Evolutionary conservation across 1,140 invertebrate genomes (phyloP).

Genomic region (Anoplolepis gracilipes): DNA sequence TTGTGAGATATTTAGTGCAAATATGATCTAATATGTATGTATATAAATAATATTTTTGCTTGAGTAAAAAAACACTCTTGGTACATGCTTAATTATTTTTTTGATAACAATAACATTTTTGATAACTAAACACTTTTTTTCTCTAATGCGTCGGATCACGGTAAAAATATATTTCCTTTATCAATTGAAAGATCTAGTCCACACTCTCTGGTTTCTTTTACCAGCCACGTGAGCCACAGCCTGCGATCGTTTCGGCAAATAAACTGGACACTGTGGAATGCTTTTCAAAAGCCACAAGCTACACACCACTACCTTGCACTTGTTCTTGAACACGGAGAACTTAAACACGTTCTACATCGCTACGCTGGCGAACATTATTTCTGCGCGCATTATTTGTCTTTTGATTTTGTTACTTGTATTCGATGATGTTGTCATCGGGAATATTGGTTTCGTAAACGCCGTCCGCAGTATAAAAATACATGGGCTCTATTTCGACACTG

Average conservation of each 20-base stretch:
- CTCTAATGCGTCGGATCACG: no score
- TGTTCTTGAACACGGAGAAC: not conserved
- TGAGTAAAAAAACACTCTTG: not conserved
- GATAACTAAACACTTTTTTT: not conserved
- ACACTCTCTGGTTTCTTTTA: not conserved
- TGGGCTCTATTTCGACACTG: slow-evolving; percentile 18
- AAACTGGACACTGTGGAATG: not conserved
- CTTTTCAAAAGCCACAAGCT: not conserved
- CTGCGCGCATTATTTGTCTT: not conserved
- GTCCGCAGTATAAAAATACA: slow-evolving; percentile 23
- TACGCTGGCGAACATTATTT: slow-evolving; percentile 5
- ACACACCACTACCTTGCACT: not conserved
- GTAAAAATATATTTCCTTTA: not conserved
- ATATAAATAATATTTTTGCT: not conserved
- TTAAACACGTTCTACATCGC: slow-evolving; percentile 14
- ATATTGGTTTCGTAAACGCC: slow-evolving; percentile 15
- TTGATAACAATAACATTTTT: not conserved
- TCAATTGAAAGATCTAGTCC: not conserved
- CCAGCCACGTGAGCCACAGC: not conserved
- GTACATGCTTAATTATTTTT: not conserved
- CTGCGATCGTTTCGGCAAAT: not conserved
- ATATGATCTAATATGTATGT: not conserved
- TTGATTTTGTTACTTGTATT: not conserved
- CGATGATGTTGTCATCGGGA: slow-evolving; percentile 4
- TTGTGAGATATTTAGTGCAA: not conserved